phyloP scores from a whole-genome alignment of 1,140 invertebrate species.

The Megathymus violae region DNA sequence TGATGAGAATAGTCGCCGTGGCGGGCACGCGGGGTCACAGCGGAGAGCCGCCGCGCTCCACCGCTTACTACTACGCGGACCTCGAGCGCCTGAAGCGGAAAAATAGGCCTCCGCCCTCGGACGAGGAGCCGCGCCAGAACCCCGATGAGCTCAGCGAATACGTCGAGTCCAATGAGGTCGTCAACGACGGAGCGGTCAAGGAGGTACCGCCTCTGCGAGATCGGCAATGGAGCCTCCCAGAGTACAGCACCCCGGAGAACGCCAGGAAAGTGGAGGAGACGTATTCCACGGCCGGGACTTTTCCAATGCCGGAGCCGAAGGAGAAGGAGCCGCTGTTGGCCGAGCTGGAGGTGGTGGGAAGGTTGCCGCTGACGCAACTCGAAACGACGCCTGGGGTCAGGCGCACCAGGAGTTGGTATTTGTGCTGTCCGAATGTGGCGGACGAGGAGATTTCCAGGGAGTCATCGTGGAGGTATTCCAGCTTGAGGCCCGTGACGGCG shows the following conservation, averaged over 20 bases:
- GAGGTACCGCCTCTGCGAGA: constrained; percentile 71
- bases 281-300: constrained; percentile 79
- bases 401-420: constrained; percentile 76
- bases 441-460: constrained; percentile 74
- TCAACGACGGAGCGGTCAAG: constrained; percentile 59
- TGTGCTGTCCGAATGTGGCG: constrained; percentile 76
- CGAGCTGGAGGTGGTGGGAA: constrained; percentile 68
- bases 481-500: constrained; percentile 66
- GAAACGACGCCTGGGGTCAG: constrained; percentile 58
- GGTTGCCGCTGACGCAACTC: constrained; percentile 62
- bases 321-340: constrained; percentile 75
- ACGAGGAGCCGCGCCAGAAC: constrained; percentile 34
- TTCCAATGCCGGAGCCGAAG: constrained; percentile 78
- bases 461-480: constrained; percentile 74
- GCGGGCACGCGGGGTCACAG: constrained; percentile 47
- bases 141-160: constrained; percentile 61
- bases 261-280: constrained; percentile 62
- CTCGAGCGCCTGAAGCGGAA: constrained; percentile 68
- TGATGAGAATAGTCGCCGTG: constrained; percentile 33
- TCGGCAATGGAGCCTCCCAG: constrained; percentile 53
- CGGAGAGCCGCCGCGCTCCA: constrained; percentile 72
- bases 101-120: constrained; percentile 41
- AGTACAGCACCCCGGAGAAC: constrained; percentile 59
- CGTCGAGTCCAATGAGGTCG: constrained; percentile 58
- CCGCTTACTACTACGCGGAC: constrained; percentile 81